phyloP scores from a whole-genome alignment of 2,888 invertebrate species.

The Chrysolina haemoptera region DNA sequence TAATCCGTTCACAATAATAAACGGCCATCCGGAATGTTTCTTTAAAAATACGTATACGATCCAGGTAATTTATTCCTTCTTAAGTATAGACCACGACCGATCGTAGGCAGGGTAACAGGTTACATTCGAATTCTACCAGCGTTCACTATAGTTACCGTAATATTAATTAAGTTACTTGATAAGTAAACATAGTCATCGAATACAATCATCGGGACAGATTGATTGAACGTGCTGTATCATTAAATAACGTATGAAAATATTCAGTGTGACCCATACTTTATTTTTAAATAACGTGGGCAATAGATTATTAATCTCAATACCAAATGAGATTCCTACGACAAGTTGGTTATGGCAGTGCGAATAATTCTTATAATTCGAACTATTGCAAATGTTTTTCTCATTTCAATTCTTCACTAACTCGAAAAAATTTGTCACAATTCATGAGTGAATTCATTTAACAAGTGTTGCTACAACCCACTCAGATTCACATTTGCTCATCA shows the following conservation, averaged over 20 bases:
- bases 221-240: not conserved
- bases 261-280: slow-evolving; percentile 8
- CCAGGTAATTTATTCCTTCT: not conserved
- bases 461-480: slow-evolving; percentile 5
- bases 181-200: not conserved
- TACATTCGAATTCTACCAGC: not conserved
- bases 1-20: not conserved
- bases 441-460: slow-evolving; percentile 19
- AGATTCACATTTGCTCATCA: not conserved
- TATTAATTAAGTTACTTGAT: not conserved
- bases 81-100: not conserved
- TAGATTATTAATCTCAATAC: slow-evolving; percentile 34
- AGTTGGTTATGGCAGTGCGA: slow-evolving; percentile 28
- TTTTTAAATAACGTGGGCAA: slow-evolving; percentile 31
- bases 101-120: not conserved
- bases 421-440: slow-evolving; percentile 17
- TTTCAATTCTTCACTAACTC: slow-evolving; percentile 20
- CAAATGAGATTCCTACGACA: slow-evolving; percentile 36
- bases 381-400: slow-evolving; percentile 35
- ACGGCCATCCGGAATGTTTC: not conserved
- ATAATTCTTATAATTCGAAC: slow-evolving; percentile 31
- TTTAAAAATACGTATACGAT: not conserved
- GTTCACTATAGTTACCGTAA: slow-evolving; percentile 19
- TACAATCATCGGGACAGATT: not conserved
- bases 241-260: not conserved